A percentile compares a stretch with the other conserved stretches of the same genome.
Evolutionary conservation across 2,797 vertebrate genomes (phyloP).

Genomic region (Peromyscus aztecus): DNA sequence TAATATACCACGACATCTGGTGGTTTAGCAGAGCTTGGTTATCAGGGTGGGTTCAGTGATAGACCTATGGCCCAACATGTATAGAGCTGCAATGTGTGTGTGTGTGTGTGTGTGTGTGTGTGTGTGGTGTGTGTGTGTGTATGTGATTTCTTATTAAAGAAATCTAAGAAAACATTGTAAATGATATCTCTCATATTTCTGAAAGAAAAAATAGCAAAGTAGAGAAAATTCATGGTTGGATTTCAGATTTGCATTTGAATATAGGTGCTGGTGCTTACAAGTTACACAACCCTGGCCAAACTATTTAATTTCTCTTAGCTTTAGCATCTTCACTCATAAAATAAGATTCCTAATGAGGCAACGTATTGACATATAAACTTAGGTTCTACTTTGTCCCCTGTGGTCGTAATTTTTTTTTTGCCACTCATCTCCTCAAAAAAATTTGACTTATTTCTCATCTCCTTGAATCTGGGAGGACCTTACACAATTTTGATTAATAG

Average conservation of each 20-base stretch:
- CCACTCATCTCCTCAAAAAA: neutral
- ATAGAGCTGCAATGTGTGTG: neutral
- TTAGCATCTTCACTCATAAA: slow-evolving; percentile 43
- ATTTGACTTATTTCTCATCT: neutral
- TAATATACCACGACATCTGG: neutral
- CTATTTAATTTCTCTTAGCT: neutral
- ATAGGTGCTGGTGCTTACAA: neutral
- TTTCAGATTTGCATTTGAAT: slow-evolving; percentile 32
- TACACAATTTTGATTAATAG: neutral
- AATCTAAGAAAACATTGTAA: slow-evolving; percentile 13
- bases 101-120: neutral
- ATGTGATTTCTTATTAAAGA: slow-evolving; percentile 10
- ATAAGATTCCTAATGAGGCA: neutral
- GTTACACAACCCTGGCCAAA: neutral
- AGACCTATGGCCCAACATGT: neutral
- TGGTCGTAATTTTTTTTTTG: neutral
- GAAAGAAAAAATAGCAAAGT: neutral
- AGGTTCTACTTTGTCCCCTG: neutral
- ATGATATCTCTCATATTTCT: slow-evolving; percentile 1
- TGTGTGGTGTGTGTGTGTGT: neutral
- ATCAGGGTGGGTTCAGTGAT: neutral
- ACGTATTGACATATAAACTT: slow-evolving; percentile 1
- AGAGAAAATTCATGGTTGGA: neutral
- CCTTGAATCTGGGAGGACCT: neutral
- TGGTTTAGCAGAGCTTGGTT: neutral